phyloP scores from a whole-genome alignment of 2,113 vertebrate species.

The Pycnonotus jocosus region DNA sequence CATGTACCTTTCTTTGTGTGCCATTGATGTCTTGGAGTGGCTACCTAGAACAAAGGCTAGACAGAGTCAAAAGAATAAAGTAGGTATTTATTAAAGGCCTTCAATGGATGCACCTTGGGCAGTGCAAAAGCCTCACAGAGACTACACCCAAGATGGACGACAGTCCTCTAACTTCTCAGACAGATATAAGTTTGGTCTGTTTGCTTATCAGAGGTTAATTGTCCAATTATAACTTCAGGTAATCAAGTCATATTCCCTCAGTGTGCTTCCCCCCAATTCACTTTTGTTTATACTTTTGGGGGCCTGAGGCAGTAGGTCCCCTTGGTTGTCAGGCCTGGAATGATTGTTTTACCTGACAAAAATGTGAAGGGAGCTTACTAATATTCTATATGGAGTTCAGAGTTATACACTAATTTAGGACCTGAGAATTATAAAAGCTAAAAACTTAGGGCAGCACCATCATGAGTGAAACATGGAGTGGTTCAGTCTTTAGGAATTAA shows the following conservation, averaged over 20 bases:
- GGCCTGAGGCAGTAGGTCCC: not conserved
- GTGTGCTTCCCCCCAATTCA: not conserved
- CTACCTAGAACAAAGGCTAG: not conserved
- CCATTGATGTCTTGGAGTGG: not conserved
- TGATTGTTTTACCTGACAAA: not conserved
- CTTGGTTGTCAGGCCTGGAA: not conserved
- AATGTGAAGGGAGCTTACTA: not conserved
- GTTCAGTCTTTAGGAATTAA: not conserved
- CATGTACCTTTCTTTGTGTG: not conserved
- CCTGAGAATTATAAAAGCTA: not conserved
- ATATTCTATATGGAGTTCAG: not conserved
- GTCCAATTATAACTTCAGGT: not conserved
- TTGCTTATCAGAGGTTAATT: not conserved
- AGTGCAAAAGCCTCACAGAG: not conserved
- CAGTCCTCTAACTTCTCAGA: not conserved
- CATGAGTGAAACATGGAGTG: not conserved
- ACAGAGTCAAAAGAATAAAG: not conserved
- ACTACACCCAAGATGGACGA: not conserved
- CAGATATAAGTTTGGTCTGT: not conserved
- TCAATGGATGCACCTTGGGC: not conserved
- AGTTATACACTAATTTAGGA: not conserved
- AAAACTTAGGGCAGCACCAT: not conserved
- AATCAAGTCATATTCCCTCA: not conserved
- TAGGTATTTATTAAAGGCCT: not conserved
- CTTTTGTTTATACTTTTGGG: not conserved